phyloP scores from a whole-genome alignment of 2,888 invertebrate genomes.

The Ochropleura plecta region DNA sequence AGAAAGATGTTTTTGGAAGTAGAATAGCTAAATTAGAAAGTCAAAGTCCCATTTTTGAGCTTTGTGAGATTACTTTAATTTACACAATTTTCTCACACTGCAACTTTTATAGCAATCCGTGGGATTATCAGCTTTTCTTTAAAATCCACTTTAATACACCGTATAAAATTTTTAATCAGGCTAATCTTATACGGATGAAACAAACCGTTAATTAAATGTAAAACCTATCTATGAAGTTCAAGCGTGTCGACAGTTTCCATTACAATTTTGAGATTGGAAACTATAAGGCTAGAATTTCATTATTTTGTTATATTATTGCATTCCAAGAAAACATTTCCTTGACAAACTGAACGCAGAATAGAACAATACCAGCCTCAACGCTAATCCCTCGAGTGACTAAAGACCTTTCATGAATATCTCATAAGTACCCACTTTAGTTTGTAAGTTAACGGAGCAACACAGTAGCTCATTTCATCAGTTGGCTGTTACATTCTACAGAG shows the following conservation, averaged over 20 bases:
- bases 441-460: slow-evolving; percentile 15
- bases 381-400: slow-evolving; percentile 3
- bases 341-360: background rate
- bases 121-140: slow-evolving; percentile 50
- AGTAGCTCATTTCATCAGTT: slow-evolving; percentile 42
- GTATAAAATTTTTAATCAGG: slow-evolving; percentile 36
- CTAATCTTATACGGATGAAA: slow-evolving; percentile 46
- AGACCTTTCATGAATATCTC: slow-evolving; percentile 24
- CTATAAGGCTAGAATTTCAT: background rate
- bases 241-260: slow-evolving; percentile 3
- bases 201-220: slow-evolving; percentile 40
- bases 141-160: slow-evolving; percentile 34
- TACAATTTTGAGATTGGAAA: background rate
- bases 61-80: slow-evolving; percentile 5
- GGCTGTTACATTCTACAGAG: slow-evolving; percentile 38
- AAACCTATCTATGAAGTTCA: slow-evolving; percentile 21
- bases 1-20: background rate
- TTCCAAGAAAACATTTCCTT: background rate
- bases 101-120: slow-evolving; percentile 9
- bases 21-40: background rate
- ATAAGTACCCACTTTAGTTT: slow-evolving; percentile 10
- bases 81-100: slow-evolving; percentile 22
- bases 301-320: no score
- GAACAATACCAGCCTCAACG: slow-evolving; percentile 18
- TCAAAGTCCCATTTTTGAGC: background rate